Evolutionary conservation across 2,888 invertebrate species (phyloP).

Genomic region (Acanthoscelides obtectus): DNA sequence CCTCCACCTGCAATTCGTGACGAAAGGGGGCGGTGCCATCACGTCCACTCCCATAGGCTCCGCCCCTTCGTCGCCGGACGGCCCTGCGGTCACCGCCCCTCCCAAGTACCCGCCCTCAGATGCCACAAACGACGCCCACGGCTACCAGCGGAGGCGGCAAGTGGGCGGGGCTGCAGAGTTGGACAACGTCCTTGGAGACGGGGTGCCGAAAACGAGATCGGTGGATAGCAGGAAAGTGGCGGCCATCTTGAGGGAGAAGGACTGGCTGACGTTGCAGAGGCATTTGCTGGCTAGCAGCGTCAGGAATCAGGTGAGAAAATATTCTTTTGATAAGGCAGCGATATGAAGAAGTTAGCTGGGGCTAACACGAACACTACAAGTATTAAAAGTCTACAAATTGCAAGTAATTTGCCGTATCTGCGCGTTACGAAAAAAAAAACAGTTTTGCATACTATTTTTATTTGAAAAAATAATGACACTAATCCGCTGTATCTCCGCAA

Average conservation of each 20-base stretch:
- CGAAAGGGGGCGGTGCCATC: constrained; percentile 25
- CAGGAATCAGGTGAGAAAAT: constrained; percentile 73
- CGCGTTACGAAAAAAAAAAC: too few species aligned
- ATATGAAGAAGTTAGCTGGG: too few species aligned
- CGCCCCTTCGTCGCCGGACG: not conserved
- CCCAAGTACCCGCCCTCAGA: constrained; percentile 4
- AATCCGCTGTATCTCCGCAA: too few species aligned
- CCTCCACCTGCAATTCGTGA: constrained; percentile 50
- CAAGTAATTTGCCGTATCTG: too few species aligned
- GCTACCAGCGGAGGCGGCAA: not conserved
- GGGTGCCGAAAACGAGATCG: constrained; percentile 59
- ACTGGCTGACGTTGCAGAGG: constrained; percentile 77
- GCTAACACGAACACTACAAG: too few species aligned
- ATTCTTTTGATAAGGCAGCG: too few species aligned
- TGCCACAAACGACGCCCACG: constrained; percentile 1
- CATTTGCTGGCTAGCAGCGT: constrained; percentile 77
- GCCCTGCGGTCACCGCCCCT: not conserved
- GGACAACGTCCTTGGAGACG: constrained; percentile 63
- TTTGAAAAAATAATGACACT: too few species aligned
- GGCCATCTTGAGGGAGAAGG: constrained; percentile 78
- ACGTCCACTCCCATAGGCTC: not conserved
- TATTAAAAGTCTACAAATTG: too few species aligned
- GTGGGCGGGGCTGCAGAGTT: constrained; percentile 54
- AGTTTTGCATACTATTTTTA: too few species aligned
- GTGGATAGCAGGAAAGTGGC: constrained; percentile 73